phyloP scores from a whole-genome alignment of 2,888 invertebrate genomes.

The Helicoverpa assulta region DNA sequence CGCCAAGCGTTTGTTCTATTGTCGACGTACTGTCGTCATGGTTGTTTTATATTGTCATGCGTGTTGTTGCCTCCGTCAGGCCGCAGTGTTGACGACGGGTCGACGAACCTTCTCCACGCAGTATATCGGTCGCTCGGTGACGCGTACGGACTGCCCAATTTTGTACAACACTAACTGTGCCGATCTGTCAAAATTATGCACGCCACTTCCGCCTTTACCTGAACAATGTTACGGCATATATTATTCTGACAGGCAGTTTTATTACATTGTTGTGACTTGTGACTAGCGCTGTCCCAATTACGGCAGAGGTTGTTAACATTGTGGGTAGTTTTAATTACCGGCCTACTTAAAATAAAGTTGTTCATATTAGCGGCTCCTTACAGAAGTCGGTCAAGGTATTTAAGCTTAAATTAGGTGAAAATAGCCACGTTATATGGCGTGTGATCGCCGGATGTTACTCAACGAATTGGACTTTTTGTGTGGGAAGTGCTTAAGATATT shows the following conservation, averaged over 20 bases:
- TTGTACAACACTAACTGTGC: constrained; percentile 68
- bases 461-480: constrained; percentile 73
- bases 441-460: constrained; percentile 73
- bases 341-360: constrained; percentile 61
- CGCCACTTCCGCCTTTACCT: constrained; percentile 60
- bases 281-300: constrained; percentile 52
- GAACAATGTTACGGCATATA: constrained; percentile 55
- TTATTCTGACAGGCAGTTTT: constrained; percentile 49
- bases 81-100: constrained; percentile 73
- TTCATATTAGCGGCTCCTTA: constrained; percentile 64
- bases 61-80: constrained; percentile 70
- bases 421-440: constrained; percentile 71
- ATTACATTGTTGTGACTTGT: constrained; percentile 38
- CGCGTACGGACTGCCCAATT: constrained; percentile 75
- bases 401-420: constrained; percentile 76
- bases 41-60: constrained; percentile 81
- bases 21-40: constrained; percentile 76
- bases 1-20: constrained; percentile 88
- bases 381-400: constrained; percentile 78
- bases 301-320: constrained; percentile 50
- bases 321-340: constrained; percentile 70
- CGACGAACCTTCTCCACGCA: constrained; percentile 78
- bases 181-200: constrained; percentile 69
- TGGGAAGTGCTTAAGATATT: constrained; percentile 79
- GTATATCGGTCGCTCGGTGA: constrained; percentile 75